phyloP scores from a whole-genome alignment of 2,797 vertebrate species.

The Sphenodon punctatus region DNA sequence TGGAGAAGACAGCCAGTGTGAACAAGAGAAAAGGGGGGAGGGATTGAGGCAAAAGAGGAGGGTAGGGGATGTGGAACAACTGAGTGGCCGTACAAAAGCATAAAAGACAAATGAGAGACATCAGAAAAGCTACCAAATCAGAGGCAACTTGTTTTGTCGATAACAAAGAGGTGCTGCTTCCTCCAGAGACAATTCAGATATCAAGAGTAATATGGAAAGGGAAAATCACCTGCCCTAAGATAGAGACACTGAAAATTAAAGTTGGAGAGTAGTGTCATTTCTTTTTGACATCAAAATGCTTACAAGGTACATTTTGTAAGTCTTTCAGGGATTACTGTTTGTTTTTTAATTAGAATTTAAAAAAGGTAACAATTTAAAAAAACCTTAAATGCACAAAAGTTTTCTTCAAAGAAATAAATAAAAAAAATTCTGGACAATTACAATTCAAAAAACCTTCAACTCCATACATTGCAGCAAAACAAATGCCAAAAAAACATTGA shows the following conservation, averaged over 20 bases:
- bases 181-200: not conserved
- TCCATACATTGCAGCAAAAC: no score
- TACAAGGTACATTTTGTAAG: no score
- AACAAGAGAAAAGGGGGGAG: not conserved
- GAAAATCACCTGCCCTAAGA: not conserved
- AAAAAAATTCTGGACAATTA: no score
- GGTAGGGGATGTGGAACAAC: not conserved
- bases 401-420: no score
- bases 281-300: not conserved
- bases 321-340: no score
- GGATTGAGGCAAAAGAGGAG: not conserved
- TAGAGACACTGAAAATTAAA: not conserved
- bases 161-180: not conserved
- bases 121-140: no score
- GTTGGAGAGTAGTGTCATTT: not conserved
- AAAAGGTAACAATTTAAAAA: no score
- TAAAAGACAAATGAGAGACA: not conserved
- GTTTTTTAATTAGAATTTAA: not conserved
- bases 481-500: no score
- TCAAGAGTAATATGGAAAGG: not conserved
- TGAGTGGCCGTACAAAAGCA: not conserved
- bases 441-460: no score
- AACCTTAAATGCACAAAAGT: no score
- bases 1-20: not conserved
- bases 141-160: not conserved